phyloP scores from a whole-genome alignment of 2,113 vertebrate genomes.

The Chiloscyllium plagiosum region DNA sequence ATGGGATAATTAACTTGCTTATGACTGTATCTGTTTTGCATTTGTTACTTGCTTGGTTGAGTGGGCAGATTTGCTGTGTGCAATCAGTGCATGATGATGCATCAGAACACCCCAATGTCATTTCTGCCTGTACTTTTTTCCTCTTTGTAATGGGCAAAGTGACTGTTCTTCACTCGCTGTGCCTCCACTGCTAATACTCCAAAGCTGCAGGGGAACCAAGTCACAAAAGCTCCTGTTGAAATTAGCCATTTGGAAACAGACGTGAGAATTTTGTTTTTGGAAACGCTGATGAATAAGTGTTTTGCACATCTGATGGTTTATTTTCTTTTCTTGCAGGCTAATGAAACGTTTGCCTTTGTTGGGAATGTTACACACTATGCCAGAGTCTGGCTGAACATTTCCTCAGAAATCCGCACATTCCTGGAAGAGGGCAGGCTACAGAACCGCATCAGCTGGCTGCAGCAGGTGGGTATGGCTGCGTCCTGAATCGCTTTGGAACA shows the following conservation, averaged over 20 bases:
- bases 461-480: constrained; percentile 61
- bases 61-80: neutral
- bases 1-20: neutral
- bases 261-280: neutral
- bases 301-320: neutral
- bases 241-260: neutral
- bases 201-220: neutral
- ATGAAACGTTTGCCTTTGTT: constrained; percentile 90
- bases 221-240: neutral
- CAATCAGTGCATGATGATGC: neutral
- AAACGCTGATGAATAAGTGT: neutral
- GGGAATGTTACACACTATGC: constrained; percentile 90
- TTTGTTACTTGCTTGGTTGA: neutral
- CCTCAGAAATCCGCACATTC: constrained; percentile 73
- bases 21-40: neutral
- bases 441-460: constrained; percentile 73
- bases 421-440: constrained; percentile 77
- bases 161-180: neutral
- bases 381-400: constrained; percentile 83
- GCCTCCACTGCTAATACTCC: neutral
- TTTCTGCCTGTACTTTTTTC: neutral
- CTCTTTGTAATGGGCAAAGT: neutral
- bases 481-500: neutral
- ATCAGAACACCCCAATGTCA: neutral
- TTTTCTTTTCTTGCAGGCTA: constrained; percentile 61